These are phyloP conservation scores for Branchinecta lynchi DNA, from an alignment of 1,140 invertebrate genomes.

Conservation along the genomic window DNA sequence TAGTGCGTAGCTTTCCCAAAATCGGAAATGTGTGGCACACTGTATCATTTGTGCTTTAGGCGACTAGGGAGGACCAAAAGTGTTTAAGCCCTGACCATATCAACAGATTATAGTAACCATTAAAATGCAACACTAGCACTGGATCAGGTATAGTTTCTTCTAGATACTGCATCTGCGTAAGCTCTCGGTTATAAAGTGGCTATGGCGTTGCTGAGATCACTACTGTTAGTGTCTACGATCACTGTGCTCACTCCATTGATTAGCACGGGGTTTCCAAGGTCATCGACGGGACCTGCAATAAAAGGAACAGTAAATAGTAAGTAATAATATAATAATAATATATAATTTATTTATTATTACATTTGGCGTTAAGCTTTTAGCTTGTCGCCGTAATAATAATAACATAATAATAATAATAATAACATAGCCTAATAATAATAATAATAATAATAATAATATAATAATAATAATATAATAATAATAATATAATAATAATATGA, in stretches of 20 bases:
- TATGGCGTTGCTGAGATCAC: too few species aligned
- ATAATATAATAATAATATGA: conserved; percentile 4
- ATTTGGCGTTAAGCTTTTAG: too few species aligned
- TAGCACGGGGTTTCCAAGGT: not conserved
- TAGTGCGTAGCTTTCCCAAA: too few species aligned
- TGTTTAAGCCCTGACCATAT: too few species aligned
- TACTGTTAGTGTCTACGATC: not conserved
- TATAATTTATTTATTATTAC: not conserved
- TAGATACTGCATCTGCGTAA: too few species aligned
- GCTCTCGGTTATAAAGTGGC: too few species aligned
- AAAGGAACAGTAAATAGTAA: not conserved
- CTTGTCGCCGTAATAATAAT: not conserved
- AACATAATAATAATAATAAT: not conserved
- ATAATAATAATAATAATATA: not conserved
- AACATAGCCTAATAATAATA: not conserved
- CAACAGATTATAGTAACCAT: too few species aligned
- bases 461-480: not conserved
- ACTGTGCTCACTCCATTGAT: not conserved
- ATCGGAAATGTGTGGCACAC: too few species aligned
- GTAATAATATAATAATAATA: not conserved
- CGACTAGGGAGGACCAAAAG: too few species aligned
- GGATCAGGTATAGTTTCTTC: too few species aligned
- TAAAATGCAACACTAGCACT: too few species aligned
- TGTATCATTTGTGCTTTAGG: too few species aligned
- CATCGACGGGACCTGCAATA: not conserved